These are phyloP conservation scores for Cyprinella venusta DNA, from an alignment of 2,797 vertebrate genomes.

Conservation along the genomic window DNA sequence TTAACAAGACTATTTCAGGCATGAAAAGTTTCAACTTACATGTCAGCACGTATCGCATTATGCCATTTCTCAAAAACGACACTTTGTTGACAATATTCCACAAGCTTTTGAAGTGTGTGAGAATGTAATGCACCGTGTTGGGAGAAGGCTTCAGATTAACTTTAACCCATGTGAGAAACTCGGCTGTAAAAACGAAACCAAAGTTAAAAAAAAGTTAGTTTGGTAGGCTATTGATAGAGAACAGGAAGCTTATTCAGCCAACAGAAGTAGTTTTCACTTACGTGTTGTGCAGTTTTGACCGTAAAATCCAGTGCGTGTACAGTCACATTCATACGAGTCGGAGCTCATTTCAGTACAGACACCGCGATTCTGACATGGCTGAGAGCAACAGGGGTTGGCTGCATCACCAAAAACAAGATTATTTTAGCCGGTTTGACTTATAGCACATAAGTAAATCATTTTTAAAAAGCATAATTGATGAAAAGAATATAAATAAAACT, in stretches of 20 bases:
- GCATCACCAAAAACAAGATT: conserved; percentile 6
- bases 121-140: conserved; percentile 91
- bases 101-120: conserved; percentile 91
- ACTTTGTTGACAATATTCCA: conserved; percentile 94
- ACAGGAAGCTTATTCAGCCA: not conserved
- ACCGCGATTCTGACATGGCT: conserved; percentile 93
- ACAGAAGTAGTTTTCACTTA: conserved; percentile 72
- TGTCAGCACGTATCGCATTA: conserved; percentile 94
- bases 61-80: conserved; percentile 83
- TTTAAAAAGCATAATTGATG: not conserved
- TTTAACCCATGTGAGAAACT: conserved; percentile 89
- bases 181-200: conserved; percentile 76
- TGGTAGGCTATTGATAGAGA: not conserved
- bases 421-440: not conserved
- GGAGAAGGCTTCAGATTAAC: conserved; percentile 86
- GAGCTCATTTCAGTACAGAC: conserved; percentile 82
- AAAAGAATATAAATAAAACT: not conserved
- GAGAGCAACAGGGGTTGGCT: conserved; percentile 93
- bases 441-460: not conserved
- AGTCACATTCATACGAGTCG: conserved; percentile 91
- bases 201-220: not conserved
- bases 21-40: conserved; percentile 80
- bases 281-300: conserved; percentile 91
- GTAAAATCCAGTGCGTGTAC: conserved; percentile 89
- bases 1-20: not conserved